Evolutionary conservation across 2,113 vertebrate genomes (phyloP).

Genomic region (Zosterops borbonicus): DNA sequence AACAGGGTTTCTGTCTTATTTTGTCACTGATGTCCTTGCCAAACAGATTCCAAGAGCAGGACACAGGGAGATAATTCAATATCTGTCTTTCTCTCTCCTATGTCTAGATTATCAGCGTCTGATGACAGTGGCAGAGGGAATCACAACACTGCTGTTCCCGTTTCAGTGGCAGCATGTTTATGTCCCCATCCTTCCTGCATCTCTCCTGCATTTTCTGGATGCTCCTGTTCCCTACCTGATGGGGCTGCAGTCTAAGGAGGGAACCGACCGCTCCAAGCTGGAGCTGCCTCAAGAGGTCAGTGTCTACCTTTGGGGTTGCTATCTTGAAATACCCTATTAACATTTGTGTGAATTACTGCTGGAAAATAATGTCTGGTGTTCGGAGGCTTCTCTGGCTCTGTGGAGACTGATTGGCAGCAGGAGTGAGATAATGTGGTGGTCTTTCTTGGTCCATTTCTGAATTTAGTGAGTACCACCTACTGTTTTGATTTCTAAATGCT

Average conservation of each 20-base stretch:
- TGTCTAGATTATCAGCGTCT: constrained; percentile 90
- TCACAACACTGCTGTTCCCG: constrained; percentile 91
- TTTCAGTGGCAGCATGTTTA: constrained; percentile 99
- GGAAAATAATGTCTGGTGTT: background rate
- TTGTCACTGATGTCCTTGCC: background rate
- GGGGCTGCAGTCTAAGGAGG: constrained; percentile 93
- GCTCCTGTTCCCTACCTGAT: constrained; percentile 96
- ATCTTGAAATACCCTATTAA: fast-evolving
- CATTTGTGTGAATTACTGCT: background rate
- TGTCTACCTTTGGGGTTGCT: background rate
- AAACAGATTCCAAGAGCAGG: background rate
- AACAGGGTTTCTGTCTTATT: background rate
- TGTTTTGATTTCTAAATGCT: background rate
- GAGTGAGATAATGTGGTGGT: background rate
- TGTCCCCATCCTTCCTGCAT: constrained; percentile 92
- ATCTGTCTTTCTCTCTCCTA: background rate
- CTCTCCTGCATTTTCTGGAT: constrained; percentile 92
- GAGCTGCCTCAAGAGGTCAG: constrained; percentile 96
- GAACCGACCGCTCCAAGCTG: constrained; percentile 90
- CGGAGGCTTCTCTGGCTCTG: background rate
- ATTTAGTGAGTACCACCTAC: background rate
- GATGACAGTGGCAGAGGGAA: constrained; percentile 93
- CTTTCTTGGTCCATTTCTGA: background rate
- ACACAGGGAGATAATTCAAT: background rate
- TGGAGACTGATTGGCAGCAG: background rate